A percentile compares a stretch with the other conserved stretches of the same genome.
These are phyloP conservation scores for Gallirallus australis DNA, from an alignment of 2,797 vertebrate species.

Conservation along the genomic window DNA sequence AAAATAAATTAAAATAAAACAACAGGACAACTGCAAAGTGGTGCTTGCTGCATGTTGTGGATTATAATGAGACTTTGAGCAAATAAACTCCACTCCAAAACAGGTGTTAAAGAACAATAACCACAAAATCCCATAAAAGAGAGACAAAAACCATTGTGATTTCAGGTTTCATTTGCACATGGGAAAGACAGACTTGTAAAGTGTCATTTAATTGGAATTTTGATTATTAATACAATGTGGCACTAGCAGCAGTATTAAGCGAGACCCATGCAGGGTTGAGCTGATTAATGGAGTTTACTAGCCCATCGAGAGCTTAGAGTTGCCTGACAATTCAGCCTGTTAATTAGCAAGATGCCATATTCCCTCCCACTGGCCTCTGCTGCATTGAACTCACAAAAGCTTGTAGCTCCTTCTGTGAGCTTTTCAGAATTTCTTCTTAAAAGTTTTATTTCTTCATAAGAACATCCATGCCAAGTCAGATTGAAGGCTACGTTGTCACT, in stretches of 20 bases:
- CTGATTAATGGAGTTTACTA: slow-evolving; percentile 60
- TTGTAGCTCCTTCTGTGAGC: not conserved
- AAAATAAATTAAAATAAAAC: slow-evolving; percentile 32
- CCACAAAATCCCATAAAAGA: slow-evolving; percentile 19
- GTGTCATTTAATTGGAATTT: slow-evolving; percentile 46
- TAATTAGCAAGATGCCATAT: slow-evolving; percentile 59
- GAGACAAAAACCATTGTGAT: not conserved
- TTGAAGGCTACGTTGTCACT: not conserved
- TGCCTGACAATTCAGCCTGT: slow-evolving; percentile 46
- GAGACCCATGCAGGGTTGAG: slow-evolving; percentile 13
- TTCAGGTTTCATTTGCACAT: slow-evolving; percentile 28
- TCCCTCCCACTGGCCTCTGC: not conserved
- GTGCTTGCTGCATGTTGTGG: slow-evolving; percentile 15
- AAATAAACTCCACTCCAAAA: slow-evolving; percentile 53
- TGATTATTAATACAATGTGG: slow-evolving; percentile 54
- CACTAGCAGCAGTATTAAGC: slow-evolving; percentile 33
- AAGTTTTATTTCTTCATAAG: not conserved
- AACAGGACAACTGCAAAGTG: not conserved
- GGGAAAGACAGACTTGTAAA: slow-evolving; percentile 4
- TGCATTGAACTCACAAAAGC: not conserved
- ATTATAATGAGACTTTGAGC: slow-evolving; percentile 61
- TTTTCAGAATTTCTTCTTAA: not conserved
- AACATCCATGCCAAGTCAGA: not conserved
- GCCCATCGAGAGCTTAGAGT: slow-evolving; percentile 42
- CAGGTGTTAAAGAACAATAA: not conserved